A percentile compares a stretch with the other conserved stretches of the same genome.
Evolutionary conservation across 2,797 vertebrate genomes (phyloP).

Genomic region (Oreortyx pictus): DNA sequence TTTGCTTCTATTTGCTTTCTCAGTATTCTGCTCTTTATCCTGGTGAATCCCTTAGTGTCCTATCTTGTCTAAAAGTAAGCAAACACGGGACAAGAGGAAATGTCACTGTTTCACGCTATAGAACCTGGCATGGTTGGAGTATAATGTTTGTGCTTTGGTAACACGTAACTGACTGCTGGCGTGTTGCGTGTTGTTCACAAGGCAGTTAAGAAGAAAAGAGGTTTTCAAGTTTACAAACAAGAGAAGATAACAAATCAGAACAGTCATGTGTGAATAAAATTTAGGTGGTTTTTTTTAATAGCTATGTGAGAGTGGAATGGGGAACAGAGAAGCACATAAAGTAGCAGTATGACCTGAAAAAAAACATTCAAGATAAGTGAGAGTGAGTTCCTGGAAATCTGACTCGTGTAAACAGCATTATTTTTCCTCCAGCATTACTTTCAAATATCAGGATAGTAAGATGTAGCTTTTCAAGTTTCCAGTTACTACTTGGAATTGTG

Average conservation of each 20-base stretch:
- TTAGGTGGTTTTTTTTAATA: background rate
- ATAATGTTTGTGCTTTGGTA: background rate
- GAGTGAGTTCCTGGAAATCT: background rate
- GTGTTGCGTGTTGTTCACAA: background rate
- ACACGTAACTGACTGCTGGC: background rate
- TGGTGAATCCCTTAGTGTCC: background rate
- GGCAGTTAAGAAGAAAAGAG: constrained; percentile 5
- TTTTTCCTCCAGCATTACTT: background rate
- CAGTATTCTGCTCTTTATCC: background rate
- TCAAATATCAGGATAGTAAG: background rate
- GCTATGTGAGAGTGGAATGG: background rate
- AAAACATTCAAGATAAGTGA: rapidly evolving
- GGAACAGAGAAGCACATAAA: background rate
- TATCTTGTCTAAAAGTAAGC: background rate
- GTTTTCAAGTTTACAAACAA: background rate
- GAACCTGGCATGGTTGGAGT: rapidly evolving
- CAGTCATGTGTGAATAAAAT: background rate
- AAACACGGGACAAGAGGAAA: background rate
- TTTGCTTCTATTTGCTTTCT: background rate
- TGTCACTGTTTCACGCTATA: background rate
- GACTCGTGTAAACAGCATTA: background rate
- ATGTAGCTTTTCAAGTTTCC: background rate
- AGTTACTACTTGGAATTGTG: background rate
- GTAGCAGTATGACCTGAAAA: background rate
- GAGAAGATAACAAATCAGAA: background rate